Evolutionary conservation across 2,888 invertebrate genomes (phyloP), one percentile per base, ranked within the genome.

Genomic region (Sarcophaga rosellei): DNA sequence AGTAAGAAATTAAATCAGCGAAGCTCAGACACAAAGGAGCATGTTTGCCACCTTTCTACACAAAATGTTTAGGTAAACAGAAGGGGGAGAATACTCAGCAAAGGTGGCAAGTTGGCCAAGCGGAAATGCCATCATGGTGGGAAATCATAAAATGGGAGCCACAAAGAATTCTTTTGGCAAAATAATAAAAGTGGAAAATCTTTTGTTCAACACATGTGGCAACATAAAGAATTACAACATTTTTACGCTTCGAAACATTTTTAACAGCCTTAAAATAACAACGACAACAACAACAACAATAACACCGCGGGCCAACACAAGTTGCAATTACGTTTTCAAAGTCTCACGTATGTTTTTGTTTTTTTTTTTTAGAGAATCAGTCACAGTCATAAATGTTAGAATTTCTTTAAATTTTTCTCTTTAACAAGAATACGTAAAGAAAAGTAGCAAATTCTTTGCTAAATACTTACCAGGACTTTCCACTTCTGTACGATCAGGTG

Each of bases 401-500:
- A 81, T 81, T 77, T 81, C 17, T 15, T 47, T 15, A 57, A 53
- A 62, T 65, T 44, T 17, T 65, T 35, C 11, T 17, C 15, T 66
- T 6, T n/a, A 35, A 8, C 15, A 15, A 15, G 17, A 4, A 15
- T 3, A 12, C 12, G 2, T 0, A 15, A 17, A 53, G 0, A 53
- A 53, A 53, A 35, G 35, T 35, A 35, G 10, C 6, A 35, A 70
- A 45, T 62, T 57, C 12, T 23, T 0, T 12, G 15, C 4, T 53
- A 53, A 53, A 53, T 17, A 89, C 92, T 93, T 90, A 93, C 93
- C 93, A 79, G 93, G 93, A 90, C 93, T 93, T 88, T 93, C 93
- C 88, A 92, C 93, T 86, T 92, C 91, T 79, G 93, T 93, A 80
- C 93, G 92, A 89, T 93, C 93, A 68, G 93, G 93, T 81, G 93